phyloP scores from a whole-genome alignment of 2,113 vertebrate genomes.

The Muscicapa adusta region DNA sequence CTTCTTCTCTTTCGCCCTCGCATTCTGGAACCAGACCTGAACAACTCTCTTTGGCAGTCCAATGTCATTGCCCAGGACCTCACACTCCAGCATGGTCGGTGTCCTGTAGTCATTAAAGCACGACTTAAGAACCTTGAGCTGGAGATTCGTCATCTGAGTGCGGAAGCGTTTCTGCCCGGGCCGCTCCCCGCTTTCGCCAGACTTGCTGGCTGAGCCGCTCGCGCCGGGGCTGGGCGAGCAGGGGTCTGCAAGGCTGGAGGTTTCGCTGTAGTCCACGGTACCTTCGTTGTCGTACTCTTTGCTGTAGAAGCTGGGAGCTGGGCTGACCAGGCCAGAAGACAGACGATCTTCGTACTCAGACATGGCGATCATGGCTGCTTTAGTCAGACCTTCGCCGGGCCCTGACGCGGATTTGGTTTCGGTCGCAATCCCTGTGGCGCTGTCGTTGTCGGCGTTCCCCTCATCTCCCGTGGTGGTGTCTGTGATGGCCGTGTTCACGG shows the following conservation, averaged over 20 bases:
- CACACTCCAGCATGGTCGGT: constrained; percentile 98
- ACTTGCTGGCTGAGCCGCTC: constrained; percentile 85
- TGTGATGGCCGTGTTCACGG: constrained; percentile 97
- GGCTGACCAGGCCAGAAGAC: constrained; percentile 96
- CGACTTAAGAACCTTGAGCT: constrained; percentile 96
- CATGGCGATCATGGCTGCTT: constrained; percentile 84
- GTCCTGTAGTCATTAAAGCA: constrained; percentile 99
- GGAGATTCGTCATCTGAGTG: constrained; percentile 98
- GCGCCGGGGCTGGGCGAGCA: constrained; percentile 95
- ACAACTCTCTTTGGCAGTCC: constrained; percentile 99
- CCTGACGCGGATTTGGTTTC: constrained; percentile 88
- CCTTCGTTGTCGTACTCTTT: constrained; percentile 96
- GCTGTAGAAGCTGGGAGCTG: constrained; percentile 93
- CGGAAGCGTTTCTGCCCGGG: constrained; percentile 98
- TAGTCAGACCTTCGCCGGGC: constrained; percentile 86
- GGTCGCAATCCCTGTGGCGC: constrained; percentile 76
- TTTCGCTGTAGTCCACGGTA: constrained; percentile 97
- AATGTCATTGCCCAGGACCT: constrained; percentile 98
- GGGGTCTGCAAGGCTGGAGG: constrained; percentile 95
- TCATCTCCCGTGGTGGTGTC: constrained; percentile 98
- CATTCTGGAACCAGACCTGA: constrained; percentile 99
- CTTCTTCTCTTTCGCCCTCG: constrained; percentile 98
- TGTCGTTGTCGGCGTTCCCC: constrained; percentile 94
- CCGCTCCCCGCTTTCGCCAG: constrained; percentile 89
- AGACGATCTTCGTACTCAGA: constrained; percentile 95